Percentiles rank a stretch among this genome's conserved stretches.
Conservation (phyloP, 2,888 invertebrate species). For the Papilio gigon region DNA sequence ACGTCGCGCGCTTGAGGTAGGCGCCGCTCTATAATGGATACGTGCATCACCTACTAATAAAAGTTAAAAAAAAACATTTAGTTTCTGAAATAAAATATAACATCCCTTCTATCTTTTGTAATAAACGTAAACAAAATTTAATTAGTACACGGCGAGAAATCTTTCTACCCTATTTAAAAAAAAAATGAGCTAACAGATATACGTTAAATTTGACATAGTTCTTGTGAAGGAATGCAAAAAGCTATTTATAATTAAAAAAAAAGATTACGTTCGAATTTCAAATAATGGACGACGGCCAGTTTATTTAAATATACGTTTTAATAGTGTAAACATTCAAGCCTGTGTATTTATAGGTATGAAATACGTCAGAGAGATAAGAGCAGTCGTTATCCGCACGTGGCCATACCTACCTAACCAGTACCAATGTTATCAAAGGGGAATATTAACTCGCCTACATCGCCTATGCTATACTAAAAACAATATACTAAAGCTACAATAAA, state of each 20-base stretch:
- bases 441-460: not conserved
- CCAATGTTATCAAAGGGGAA: slow-evolving; percentile 9
- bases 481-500: no score
- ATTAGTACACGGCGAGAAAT: no score
- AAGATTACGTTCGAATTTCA: no score
- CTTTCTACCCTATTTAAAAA: no score
- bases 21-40: slow-evolving; percentile 42
- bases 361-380: slow-evolving; percentile 58
- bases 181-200: no score
- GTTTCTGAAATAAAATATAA: no score
- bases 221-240: no score
- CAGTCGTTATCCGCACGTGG: slow-evolving; percentile 71
- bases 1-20: slow-evolving; percentile 57
- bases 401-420: slow-evolving; percentile 55
- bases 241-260: no score
- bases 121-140: not conserved
- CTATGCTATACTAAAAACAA: not conserved
- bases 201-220: no score
- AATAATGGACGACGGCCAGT: no score
- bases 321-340: not conserved
- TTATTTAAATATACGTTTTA: not conserved
- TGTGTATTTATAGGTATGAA: slow-evolving; percentile 46
- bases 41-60: slow-evolving; percentile 15
- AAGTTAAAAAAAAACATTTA: no score
- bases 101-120: no score